Conservation (phyloP, 2,888 invertebrate genomes). For the Thera britannica region DNA sequence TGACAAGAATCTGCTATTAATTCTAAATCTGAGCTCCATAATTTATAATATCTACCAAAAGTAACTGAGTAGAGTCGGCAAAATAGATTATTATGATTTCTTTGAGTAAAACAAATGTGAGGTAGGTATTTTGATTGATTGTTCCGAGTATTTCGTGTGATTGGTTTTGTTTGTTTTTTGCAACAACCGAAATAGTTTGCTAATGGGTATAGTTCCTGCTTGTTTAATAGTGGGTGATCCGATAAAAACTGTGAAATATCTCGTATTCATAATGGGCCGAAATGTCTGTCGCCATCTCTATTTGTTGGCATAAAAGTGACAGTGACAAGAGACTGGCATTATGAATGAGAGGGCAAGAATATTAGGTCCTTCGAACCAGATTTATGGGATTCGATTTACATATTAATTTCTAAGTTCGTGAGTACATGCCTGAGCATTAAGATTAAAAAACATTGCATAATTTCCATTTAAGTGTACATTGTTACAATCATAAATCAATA, state of each 20-base stretch:
- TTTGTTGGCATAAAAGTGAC: too few species aligned
- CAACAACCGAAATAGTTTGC: background rate
- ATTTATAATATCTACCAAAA: conserved; percentile 18
- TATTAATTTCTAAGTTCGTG: background rate
- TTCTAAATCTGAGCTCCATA: conserved; percentile 25
- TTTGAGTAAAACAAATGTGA: conserved; percentile 4
- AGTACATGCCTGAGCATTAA: background rate
- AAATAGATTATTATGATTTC: conserved; percentile 7
- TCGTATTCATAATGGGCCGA: too few species aligned
- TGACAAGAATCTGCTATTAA: conserved; percentile 36
- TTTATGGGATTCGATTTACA: background rate
- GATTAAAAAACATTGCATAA: conserved; percentile 23
- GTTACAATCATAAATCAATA: conserved; percentile 33
- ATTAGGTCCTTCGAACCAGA: conserved; percentile 9
- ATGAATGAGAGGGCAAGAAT: background rate
- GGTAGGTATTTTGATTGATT: conserved; percentile 15
- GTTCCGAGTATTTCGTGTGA: conserved; percentile 17
- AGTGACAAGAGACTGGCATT: too few species aligned
- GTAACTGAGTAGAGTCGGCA: conserved; percentile 27
- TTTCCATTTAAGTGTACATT: conserved; percentile 11
- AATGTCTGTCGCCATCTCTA: too few species aligned
- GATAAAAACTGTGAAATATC: background rate
- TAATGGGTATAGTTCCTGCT: conserved; percentile 1
- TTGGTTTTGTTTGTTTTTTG: conserved; percentile 18
- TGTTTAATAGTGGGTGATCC: conserved; percentile 4